Percentiles rank a stretch among this genome's conserved stretches.
Evolutionary conservation across 2,797 vertebrate genomes (phyloP).

Genomic region (Poecilia wingei): DNA sequence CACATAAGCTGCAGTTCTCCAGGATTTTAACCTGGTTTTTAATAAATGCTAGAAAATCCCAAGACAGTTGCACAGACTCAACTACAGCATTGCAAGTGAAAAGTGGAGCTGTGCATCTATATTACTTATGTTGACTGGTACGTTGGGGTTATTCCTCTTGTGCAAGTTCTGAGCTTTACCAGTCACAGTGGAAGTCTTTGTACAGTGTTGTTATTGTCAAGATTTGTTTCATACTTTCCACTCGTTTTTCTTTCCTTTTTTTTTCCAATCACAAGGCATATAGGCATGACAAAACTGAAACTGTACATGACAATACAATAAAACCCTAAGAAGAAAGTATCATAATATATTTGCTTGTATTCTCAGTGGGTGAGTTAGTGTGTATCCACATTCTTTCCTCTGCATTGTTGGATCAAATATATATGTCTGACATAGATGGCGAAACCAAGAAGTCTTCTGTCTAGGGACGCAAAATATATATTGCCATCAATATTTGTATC

Average conservation of each 20-base stretch:
- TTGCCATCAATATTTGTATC: background rate
- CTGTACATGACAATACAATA: background rate
- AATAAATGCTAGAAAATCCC: conserved; percentile 18
- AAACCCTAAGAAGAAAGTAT: background rate
- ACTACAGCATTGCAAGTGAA: conserved; percentile 21
- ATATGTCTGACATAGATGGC: background rate
- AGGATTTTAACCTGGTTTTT: conserved; percentile 32
- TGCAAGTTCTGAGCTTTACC: conserved; percentile 36
- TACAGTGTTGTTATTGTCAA: conserved; percentile 3
- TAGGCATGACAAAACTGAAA: background rate
- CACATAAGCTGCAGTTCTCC: conserved; percentile 23
- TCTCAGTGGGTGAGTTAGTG: background rate
- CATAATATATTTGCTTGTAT: background rate
- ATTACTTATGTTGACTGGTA: conserved; percentile 31
- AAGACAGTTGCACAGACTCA: conserved; percentile 12
- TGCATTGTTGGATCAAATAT: background rate
- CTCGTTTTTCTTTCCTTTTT: background rate
- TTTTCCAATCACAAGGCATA: background rate
- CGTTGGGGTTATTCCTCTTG: conserved; percentile 44
- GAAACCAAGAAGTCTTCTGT: background rate
- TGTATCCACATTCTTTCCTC: background rate
- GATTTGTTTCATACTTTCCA: conserved; percentile 10
- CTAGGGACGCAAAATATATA: no score
- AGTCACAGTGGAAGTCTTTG: conserved; percentile 29
- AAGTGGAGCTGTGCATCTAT: conserved; percentile 14